Evolutionary conservation across 2,888 invertebrate species (phyloP), one percentile per base, ranked within the genome.

Genomic region (Agriopis marginaria): DNA sequence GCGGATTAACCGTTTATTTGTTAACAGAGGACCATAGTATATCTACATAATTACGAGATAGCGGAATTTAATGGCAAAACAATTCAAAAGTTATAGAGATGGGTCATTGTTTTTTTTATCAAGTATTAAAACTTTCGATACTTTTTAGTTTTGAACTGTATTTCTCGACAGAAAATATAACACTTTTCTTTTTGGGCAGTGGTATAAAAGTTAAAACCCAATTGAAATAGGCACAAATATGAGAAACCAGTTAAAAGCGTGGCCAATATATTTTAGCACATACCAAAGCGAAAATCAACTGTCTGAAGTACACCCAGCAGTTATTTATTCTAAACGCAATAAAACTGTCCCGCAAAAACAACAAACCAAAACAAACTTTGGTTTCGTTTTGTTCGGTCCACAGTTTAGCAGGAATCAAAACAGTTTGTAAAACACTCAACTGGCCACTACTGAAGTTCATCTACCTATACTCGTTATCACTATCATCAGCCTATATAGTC

Each of bases 311-410:
- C 7, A 40, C 47, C 44, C 44, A 51, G 58, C 32, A 45, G 53
- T 59, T 23, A 65, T 51, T 50, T 58, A 65, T 58, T 55, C 39
- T 47, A 32, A 58, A 64, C 39, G 51, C 51, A 59, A 59, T 59
- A 59, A 65, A 59, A 65, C 44, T 59, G 50, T 59, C 59, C 51
- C 45, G 45, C 14, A 65, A 58, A 64, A 64, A 51, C 65, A 65
- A 50, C 44, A 60, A 12, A 66, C 55, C 49, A 40, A 55, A 66
- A 55, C 12, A 17, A 66, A 54, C n/a, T 49, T 54, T 12, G 32
- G 17, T 55, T 55, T 55, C 12, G 60, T 40, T 54, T 55, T n/a
- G 47, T 4, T 14, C 47, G 44, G 58, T 51, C 32, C 12, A n/a
- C 42, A 59, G 32, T 50, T 32, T n/a, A 50, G 42, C 23, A 40